Percentiles rank a stretch among this genome's conserved stretches.
These are phyloP conservation scores for Pipra filicauda DNA, from an alignment of 2,113 vertebrate genomes.

Conservation along the genomic window DNA sequence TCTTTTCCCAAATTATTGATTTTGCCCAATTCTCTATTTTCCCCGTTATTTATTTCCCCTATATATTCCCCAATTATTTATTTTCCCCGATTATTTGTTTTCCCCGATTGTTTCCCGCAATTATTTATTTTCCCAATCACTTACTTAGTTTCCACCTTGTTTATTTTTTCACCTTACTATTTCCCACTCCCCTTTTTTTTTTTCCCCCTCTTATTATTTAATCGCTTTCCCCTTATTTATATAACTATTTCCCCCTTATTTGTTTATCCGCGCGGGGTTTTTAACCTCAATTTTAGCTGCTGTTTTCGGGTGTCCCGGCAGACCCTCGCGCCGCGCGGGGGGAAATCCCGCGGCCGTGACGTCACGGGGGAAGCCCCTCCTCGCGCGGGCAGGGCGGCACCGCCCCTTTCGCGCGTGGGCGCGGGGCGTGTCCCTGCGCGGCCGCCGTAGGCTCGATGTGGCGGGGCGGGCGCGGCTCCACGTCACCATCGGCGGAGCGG, in stretches of 20 bases:
- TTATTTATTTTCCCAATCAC: no score
- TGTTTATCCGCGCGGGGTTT: neutral
- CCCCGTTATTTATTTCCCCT: neutral
- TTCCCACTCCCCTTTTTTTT: neutral
- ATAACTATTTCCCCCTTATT: neutral
- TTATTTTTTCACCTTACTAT: neutral
- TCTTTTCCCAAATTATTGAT: no score
- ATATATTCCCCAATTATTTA: neutral
- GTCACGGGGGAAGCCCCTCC: neutral
- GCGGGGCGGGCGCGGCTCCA: conserved; percentile 56
- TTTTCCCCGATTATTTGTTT: neutral
- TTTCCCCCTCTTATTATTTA: neutral
- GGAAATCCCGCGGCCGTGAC: accelerated
- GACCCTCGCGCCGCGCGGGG: neutral
- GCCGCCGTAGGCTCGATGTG: conserved; percentile 69
- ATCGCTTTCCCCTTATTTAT: neutral
- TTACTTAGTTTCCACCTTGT: neutral
- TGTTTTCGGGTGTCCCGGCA: neutral
- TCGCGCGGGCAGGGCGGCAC: accelerated
- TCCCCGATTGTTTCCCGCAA: no score
- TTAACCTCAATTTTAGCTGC: accelerated
- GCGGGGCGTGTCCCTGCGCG: conserved; percentile 16
- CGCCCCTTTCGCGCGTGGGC: no score
- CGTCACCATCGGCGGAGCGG: conserved; percentile 69
- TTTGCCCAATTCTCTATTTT: neutral